phyloP scores from a whole-genome alignment of 2,888 invertebrate species.

The Archips xylosteana region DNA sequence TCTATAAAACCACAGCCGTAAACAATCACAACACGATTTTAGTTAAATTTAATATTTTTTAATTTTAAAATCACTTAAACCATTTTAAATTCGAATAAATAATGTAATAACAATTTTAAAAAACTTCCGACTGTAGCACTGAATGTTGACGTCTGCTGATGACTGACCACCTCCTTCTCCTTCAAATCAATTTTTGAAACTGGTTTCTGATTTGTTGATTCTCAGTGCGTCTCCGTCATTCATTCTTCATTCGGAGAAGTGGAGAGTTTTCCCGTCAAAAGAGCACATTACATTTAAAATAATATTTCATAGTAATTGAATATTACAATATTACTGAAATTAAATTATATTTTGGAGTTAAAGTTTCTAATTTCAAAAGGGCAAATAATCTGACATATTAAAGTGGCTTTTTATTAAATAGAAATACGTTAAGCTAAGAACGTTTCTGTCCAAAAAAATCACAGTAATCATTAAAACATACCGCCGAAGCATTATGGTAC shows the following conservation, averaged over 20 bases:
- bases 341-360: too few relatives aligned
- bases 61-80: not conserved
- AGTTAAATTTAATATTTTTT: not conserved
- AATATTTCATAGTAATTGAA: not conserved
- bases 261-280: too few relatives aligned
- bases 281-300: not conserved
- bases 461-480: too few relatives aligned
- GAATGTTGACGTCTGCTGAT: not conserved
- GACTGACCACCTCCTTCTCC: slow-evolving; percentile 1
- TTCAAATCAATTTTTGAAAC: slow-evolving; percentile 17
- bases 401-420: too few relatives aligned
- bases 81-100: not conserved
- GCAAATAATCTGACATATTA: too few relatives aligned
- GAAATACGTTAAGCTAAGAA: too few relatives aligned
- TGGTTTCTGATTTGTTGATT: slow-evolving; percentile 7
- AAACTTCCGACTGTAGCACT: not conserved
- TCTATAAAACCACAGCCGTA: not conserved
- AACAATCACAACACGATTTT: not conserved
- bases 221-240: too few relatives aligned
- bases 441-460: too few relatives aligned
- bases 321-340: too few relatives aligned
- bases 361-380: too few relatives aligned
- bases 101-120: not conserved
- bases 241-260: too few relatives aligned
- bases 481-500: too few relatives aligned